Percentiles rank a stretch among this genome's conserved stretches.
These are phyloP conservation scores for Macrophya alboannulata DNA, from an alignment of 2,888 invertebrate species.

Conservation along the genomic window DNA sequence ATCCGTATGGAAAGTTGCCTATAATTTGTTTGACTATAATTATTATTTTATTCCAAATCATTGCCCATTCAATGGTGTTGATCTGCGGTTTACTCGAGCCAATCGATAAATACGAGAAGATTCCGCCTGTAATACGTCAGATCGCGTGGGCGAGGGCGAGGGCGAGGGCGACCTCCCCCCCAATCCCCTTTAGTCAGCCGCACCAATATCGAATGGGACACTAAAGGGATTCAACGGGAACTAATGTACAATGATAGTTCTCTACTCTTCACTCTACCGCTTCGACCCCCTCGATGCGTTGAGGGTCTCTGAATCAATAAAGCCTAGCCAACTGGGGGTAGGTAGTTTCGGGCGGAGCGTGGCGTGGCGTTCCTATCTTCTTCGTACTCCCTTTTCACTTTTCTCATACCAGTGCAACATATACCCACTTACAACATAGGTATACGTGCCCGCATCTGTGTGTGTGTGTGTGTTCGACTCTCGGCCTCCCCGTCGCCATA, in stretches of 20 bases:
- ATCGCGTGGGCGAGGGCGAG: background rate
- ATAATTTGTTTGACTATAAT: background rate
- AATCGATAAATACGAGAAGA: background rate
- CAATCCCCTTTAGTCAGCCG: background rate
- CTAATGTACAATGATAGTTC: slow-evolving; percentile 65
- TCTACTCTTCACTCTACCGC: slow-evolving; percentile 14
- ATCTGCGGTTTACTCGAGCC: background rate
- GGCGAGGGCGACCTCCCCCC: background rate
- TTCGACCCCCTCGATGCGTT: slow-evolving; percentile 57
- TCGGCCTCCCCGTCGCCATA: slow-evolving; percentile 3
- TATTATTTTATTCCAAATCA: background rate
- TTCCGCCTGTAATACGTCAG: background rate
- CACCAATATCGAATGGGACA: slow-evolving; percentile 28
- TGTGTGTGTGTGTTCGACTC: background rate
- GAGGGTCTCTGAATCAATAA: slow-evolving; percentile 66
- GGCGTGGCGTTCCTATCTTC: slow-evolving; percentile 20
- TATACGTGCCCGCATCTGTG: background rate
- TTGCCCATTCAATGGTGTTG: background rate
- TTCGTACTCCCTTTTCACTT: background rate
- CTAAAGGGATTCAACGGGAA: slow-evolving; percentile 58
- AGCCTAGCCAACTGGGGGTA: slow-evolving; percentile 58
- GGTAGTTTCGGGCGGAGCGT: slow-evolving; percentile 35
- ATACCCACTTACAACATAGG: background rate
- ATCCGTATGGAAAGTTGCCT: background rate
- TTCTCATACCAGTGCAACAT: background rate